Conservation (phyloP, 2,113 vertebrate genomes). For the Brachirus orientalis region DNA sequence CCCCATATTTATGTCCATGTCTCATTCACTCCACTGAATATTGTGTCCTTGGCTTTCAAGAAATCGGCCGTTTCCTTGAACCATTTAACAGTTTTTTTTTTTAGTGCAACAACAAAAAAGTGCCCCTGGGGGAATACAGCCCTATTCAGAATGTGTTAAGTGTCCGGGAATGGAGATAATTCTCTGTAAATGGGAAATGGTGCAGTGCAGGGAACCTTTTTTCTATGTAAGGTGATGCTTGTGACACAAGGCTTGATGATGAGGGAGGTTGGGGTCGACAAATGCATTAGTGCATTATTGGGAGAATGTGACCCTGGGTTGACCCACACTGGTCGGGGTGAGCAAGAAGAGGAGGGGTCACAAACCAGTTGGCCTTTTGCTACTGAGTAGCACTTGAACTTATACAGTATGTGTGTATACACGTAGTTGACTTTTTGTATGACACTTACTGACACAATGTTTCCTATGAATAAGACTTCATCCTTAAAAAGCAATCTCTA, state of each 20-base stretch:
- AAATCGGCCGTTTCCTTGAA: slow-evolving; percentile 44
- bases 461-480: too few species aligned
- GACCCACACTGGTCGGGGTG: slow-evolving; percentile 25
- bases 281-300: slow-evolving; percentile 16
- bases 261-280: neutral
- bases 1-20: slow-evolving; percentile 25
- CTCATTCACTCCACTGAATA: slow-evolving; percentile 41
- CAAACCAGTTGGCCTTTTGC: slow-evolving; percentile 9
- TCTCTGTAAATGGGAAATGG: slow-evolving; percentile 22
- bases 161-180: slow-evolving; percentile 27
- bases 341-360: slow-evolving; percentile 26
- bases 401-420: too few species aligned
- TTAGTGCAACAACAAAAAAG: neutral
- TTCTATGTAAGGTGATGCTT: slow-evolving; percentile 47
- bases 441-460: neutral
- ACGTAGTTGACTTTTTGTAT: too few species aligned
- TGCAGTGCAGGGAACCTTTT: slow-evolving; percentile 26
- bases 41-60: slow-evolving; percentile 35
- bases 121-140: slow-evolving; percentile 9
- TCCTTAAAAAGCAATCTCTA: neutral
- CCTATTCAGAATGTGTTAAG: slow-evolving; percentile 26
- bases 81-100: slow-evolving; percentile 34
- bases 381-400: neutral
- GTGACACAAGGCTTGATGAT: slow-evolving; percentile 13
- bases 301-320: slow-evolving; percentile 51